Base-by-base conservation (phyloP, 2,888 invertebrate genomes). In the Gandaritis pyraliata region DNA sequence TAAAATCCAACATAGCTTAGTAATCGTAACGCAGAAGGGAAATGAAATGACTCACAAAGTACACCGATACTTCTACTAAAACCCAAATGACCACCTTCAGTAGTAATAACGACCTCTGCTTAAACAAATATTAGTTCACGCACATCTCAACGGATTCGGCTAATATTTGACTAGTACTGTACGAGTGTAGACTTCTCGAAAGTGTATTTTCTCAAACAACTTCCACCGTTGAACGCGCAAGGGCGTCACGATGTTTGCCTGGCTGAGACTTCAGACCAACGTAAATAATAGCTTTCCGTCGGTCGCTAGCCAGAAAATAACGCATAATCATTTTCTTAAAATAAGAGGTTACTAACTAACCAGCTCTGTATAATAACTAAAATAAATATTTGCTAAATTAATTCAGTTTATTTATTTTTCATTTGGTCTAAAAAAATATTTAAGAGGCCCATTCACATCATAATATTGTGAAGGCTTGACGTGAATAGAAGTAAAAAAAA, bases 151-250 rank as follows among this genome's bases (percentile, higher is more conserved):
- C 86, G 83, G 87, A 90, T 88, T 90, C 87, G 74, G 82, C 83
- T 73, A 91, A 91, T 91, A 90, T 91, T 91, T 91, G 86, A 64
- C 38, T 45, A 55, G 59, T 85, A 76, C 75, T 80, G 80, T 79
- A 80, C 86, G 83, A 85, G 82, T 88, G 84, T 59, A 56, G 61
- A 59, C 85, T 86, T 86, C 85, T 84, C 85, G 84, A 85, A 85
- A 86, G 85, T 85, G 82, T 89, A 87, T 89, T 88, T 89, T 90
- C 87, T 85, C 78, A 88, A 89, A 89, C 88, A 84, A 84, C 82
- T 80, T 86, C 86, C 80, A 87, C 82, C 84, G 87, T 87, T 87
- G 82, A 77, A 83, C 83, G 81, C 82, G 77, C 72, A 81, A 79
- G 81, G 85, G 82, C 81, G 84, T 84, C 85, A 81, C 79, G 74